Evolutionary conservation across 2,797 vertebrate genomes (phyloP).

Genomic region (Protosalanx chinensis): DNA sequence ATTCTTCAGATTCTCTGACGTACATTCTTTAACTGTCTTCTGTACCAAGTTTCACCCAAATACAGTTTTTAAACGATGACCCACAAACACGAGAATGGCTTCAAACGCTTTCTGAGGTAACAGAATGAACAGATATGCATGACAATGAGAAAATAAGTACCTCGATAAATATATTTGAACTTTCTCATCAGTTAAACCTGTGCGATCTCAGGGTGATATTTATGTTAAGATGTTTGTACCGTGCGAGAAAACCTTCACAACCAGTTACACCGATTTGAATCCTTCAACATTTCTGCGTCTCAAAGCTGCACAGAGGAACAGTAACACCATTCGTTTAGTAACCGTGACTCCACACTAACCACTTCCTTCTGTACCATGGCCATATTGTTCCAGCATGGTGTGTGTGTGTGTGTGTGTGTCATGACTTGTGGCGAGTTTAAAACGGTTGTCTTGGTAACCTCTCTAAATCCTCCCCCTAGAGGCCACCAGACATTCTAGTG

Average conservation of each 20-base stretch:
- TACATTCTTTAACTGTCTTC: background rate
- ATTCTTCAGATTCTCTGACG: background rate
- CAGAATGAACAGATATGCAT: conserved; percentile 23
- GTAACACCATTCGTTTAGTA: background rate
- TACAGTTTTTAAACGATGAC: too few species aligned
- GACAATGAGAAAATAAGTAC: conserved; percentile 24
- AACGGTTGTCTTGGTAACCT: conserved; percentile 61
- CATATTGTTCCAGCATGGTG: background rate
- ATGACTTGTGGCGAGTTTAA: conserved; percentile 57
- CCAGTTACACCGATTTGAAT: background rate
- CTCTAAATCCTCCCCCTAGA: background rate
- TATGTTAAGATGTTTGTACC: background rate
- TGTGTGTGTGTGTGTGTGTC: conserved; percentile 16
- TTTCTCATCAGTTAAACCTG: conserved; percentile 16
- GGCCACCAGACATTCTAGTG: background rate
- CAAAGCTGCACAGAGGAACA: conserved; percentile 3
- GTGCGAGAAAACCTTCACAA: conserved; percentile 13
- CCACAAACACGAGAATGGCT: too few species aligned
- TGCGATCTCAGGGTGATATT: background rate
- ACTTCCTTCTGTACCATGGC: background rate
- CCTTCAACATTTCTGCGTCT: background rate
- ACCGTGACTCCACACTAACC: conserved; percentile 12
- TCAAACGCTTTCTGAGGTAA: background rate
- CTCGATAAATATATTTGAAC: conserved; percentile 48
- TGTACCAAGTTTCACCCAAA: background rate